phyloP scores from a whole-genome alignment of 2,797 vertebrate genomes.

The Astyanax mexicanus region DNA sequence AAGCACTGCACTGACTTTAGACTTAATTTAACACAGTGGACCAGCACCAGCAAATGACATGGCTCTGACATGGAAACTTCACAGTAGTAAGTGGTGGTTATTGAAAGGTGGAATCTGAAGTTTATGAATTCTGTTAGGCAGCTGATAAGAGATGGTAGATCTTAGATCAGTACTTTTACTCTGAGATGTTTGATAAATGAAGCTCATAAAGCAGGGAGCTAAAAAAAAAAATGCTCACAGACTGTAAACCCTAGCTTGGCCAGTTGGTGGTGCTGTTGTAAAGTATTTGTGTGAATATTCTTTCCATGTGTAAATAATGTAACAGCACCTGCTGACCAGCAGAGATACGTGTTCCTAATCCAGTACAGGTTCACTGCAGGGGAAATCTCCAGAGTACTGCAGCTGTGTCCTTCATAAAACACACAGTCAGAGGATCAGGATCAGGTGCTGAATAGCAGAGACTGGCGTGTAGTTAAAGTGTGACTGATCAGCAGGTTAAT shows the following conservation, averaged over 20 bases:
- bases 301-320: neutral
- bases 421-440: neutral
- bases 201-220: too few species aligned
- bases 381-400: conserved; percentile 4
- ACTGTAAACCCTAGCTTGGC: neutral
- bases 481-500: neutral
- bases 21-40: too few species aligned
- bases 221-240: neutral
- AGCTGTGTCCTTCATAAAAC: conserved; percentile 19
- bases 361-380: neutral
- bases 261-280: conserved; percentile 28
- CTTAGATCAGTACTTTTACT: too few species aligned
- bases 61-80: too few species aligned
- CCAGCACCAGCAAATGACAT: too few species aligned
- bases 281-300: neutral
- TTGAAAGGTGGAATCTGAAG: too few species aligned
- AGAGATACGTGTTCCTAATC: neutral
- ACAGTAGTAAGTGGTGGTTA: too few species aligned
- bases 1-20: too few species aligned
- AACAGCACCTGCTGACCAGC: conserved; percentile 1
- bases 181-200: too few species aligned
- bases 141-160: too few species aligned
- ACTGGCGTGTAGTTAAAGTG: neutral
- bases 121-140: too few species aligned
- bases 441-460: neutral